These are phyloP conservation scores for Poeciliopsis gracilis DNA, from an alignment of 2,797 vertebrate species.

Conservation along the genomic window DNA sequence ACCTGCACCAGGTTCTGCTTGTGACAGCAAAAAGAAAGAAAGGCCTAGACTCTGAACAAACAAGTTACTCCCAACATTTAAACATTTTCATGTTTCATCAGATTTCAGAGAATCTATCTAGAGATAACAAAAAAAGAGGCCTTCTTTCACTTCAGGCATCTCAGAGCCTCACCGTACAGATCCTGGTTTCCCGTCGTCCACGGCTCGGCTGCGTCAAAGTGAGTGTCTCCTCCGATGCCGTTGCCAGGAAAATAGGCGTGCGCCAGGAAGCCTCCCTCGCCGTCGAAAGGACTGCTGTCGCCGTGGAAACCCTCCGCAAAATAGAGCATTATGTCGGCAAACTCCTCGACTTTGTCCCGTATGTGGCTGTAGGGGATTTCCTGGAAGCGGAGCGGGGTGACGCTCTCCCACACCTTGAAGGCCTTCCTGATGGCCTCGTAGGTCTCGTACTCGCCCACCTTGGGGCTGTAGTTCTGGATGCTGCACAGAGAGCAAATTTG, in stretches of 20 bases:
- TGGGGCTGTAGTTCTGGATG: constrained; percentile 95
- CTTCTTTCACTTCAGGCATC: background rate
- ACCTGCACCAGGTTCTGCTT: constrained; percentile 43
- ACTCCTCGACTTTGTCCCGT: constrained; percentile 84
- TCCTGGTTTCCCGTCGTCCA: constrained; percentile 89
- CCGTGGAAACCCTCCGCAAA: constrained; percentile 94
- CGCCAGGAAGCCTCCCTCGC: constrained; percentile 91
- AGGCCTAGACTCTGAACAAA: background rate
- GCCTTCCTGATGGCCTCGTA: constrained; percentile 88
- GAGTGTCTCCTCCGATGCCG: constrained; percentile 93
- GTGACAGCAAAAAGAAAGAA: constrained; percentile 11
- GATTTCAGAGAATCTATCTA: constrained; percentile 4
- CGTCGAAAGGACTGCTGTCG: constrained; percentile 92
- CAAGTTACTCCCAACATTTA: constrained; percentile 18
- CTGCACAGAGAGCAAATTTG: constrained; percentile 61
- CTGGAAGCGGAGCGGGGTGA: constrained; percentile 86
- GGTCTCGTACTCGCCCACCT: constrained; percentile 90
- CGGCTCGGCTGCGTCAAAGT: constrained; percentile 92
- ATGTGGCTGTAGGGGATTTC: constrained; percentile 90
- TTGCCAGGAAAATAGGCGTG: constrained; percentile 92
- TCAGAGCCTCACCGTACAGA: constrained; percentile 81
- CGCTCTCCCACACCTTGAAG: constrained; percentile 88
- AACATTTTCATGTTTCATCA: constrained; percentile 16
- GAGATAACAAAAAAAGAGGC: background rate
- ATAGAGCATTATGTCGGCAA: constrained; percentile 94